Percentiles rank a stretch among this genome's conserved stretches.
Evolutionary conservation across 2,888 invertebrate genomes (phyloP).

Genomic region (Andrena minutula): DNA sequence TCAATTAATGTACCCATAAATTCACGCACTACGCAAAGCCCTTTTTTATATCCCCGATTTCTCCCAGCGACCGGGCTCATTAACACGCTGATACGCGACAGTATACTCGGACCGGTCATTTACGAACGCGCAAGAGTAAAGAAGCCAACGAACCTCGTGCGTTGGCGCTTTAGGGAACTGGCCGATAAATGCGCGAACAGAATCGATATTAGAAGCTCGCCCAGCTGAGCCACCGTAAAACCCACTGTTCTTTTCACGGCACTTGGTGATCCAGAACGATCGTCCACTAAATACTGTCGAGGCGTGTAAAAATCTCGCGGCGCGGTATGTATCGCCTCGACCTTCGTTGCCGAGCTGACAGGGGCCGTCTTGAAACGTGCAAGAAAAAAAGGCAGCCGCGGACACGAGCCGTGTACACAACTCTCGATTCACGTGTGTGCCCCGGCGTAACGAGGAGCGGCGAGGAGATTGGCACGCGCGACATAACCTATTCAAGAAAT

Average conservation of each 20-base stretch:
- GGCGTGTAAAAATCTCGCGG: background rate
- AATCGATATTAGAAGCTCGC: constrained; percentile 25
- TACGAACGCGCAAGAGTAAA: constrained; percentile 13
- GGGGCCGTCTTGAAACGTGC: constrained; percentile 25
- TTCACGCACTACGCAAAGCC: background rate
- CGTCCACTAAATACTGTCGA: background rate
- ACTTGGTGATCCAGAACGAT: background rate
- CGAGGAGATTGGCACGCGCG: constrained; percentile 53
- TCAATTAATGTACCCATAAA: background rate
- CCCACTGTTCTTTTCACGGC: background rate
- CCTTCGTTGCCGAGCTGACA: constrained; percentile 48
- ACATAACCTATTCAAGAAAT: constrained; percentile 63
- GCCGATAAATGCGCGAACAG: constrained; percentile 32
- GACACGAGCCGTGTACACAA: constrained; percentile 16
- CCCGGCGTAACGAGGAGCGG: constrained; percentile 27
- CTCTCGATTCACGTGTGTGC: constrained; percentile 44
- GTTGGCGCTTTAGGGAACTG: constrained; percentile 38
- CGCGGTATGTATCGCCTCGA: constrained; percentile 36
- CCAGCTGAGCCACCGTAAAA: background rate
- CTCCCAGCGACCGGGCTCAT: constrained; percentile 17
- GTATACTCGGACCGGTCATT: constrained; percentile 3
- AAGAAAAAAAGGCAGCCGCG: constrained; percentile 18
- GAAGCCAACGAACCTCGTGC: constrained; percentile 54
- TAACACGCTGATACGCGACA: constrained; percentile 24
- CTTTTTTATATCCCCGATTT: constrained; percentile 2